Percentiles rank a stretch among this genome's conserved stretches.
These are phyloP conservation scores for Ceratosolen fusciceps DNA, from an alignment of 1,140 invertebrate genomes.

Conservation along the genomic window DNA sequence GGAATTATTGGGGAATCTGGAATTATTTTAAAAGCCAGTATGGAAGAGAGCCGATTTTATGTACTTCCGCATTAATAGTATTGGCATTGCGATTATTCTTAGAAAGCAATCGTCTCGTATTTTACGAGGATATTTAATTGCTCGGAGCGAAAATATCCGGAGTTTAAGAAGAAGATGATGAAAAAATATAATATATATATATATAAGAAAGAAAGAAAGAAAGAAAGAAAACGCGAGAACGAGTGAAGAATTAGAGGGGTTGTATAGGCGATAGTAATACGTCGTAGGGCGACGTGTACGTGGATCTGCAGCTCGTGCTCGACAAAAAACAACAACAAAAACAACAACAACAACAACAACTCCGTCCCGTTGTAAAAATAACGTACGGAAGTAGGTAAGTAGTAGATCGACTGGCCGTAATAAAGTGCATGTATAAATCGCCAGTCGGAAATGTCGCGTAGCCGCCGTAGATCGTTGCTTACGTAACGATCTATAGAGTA, in stretches of 20 bases:
- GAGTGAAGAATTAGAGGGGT: not conserved
- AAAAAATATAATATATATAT: too few relatives aligned
- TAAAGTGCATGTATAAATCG: not conserved
- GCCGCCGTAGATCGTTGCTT: not conserved
- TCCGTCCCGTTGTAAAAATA: not conserved
- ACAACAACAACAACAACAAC: not conserved
- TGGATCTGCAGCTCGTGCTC: too few relatives aligned
- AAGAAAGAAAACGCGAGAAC: too few relatives aligned
- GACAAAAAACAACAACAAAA: not conserved
- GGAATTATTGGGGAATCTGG: not conserved
- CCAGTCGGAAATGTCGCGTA: not conserved
- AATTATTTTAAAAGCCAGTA: not conserved
- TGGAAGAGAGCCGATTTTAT: not conserved
- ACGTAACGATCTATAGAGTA: not conserved
- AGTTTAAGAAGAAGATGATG: not conserved
- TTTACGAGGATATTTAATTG: constrained; percentile 17
- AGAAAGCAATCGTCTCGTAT: not conserved
- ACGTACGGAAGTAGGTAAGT: not conserved
- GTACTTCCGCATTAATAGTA: constrained; percentile 3
- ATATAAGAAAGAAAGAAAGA: too few relatives aligned
- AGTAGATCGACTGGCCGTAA: too few relatives aligned
- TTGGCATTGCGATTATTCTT: not conserved
- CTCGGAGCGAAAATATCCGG: not conserved
- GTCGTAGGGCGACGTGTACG: too few relatives aligned
- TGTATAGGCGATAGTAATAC: too few relatives aligned